Percentiles rank a stretch among this genome's conserved stretches.
Evolutionary conservation across 2,797 vertebrate genomes (phyloP).

Genomic region (Sebastes variabilis): DNA sequence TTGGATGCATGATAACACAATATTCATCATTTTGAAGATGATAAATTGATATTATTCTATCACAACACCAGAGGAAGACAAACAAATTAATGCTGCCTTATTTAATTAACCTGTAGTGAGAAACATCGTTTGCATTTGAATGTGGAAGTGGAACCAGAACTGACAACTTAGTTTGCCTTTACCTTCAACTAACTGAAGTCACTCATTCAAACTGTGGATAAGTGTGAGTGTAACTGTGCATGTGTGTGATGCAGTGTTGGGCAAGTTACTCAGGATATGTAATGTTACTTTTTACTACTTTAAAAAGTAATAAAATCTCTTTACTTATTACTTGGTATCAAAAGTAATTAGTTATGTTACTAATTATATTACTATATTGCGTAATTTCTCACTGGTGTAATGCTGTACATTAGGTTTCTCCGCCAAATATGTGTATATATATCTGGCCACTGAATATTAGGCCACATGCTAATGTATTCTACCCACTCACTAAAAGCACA

Average conservation of each 20-base stretch:
- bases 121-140: background rate
- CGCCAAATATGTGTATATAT: too few species aligned
- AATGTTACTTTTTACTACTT: too few species aligned
- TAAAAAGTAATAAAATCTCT: too few species aligned
- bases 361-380: too few species aligned
- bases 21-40: background rate
- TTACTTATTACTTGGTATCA: too few species aligned
- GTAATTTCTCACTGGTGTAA: too few species aligned
- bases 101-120: constrained; percentile 1
- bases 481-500: too few species aligned
- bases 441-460: too few species aligned
- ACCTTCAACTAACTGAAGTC: background rate
- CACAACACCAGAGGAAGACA: background rate
- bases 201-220: background rate
- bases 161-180: background rate
- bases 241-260: background rate
- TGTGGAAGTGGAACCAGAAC: background rate
- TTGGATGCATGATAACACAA: background rate
- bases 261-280: too few species aligned
- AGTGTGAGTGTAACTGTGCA: background rate
- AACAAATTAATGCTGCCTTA: background rate
- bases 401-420: too few species aligned
- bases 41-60: background rate
- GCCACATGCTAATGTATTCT: too few species aligned
- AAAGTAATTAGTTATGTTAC: too few species aligned